These are phyloP conservation scores for Pyrochroa serraticornis DNA, from an alignment of 2,888 invertebrate genomes.

Conservation along the genomic window DNA sequence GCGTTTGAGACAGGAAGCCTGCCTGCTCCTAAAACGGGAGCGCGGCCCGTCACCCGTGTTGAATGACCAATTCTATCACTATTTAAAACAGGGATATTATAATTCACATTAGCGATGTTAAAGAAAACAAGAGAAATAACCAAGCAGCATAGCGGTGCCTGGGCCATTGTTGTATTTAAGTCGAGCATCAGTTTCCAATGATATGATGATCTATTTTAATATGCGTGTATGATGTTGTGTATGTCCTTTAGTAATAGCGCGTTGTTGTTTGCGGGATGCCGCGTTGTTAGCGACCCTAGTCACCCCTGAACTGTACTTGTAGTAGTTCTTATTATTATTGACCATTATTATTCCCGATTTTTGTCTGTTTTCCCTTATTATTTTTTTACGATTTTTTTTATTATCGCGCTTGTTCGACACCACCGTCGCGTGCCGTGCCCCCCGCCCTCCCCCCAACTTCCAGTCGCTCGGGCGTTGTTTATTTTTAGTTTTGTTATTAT, in stretches of 20 bases:
- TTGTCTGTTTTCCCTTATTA: slow-evolving; percentile 26
- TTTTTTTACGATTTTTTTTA: slow-evolving; percentile 18
- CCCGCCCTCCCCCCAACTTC: slow-evolving; percentile 44
- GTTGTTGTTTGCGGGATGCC: slow-evolving; percentile 59
- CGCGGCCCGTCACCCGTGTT: slow-evolving; percentile 40
- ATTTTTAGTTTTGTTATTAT: slow-evolving; percentile 49
- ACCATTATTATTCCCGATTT: slow-evolving; percentile 37
- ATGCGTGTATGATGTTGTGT: slow-evolving; percentile 59
- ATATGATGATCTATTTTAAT: slow-evolving; percentile 57
- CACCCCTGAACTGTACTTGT: slow-evolving; percentile 54
- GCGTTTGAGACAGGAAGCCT: slow-evolving; percentile 38
- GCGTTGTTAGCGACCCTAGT: slow-evolving; percentile 61
- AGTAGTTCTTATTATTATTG: slow-evolving; percentile 42
- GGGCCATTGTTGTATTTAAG: slow-evolving; percentile 57
- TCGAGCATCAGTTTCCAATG: slow-evolving; percentile 54
- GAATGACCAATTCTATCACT: slow-evolving; percentile 54
- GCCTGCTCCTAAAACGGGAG: slow-evolving; percentile 23
- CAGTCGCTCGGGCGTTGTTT: slow-evolving; percentile 47
- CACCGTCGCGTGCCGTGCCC: slow-evolving; percentile 53
- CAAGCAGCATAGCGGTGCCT: slow-evolving; percentile 53
- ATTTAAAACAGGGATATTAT: slow-evolving; percentile 41
- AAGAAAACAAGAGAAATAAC: slow-evolving; percentile 29
- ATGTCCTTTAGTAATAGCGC: slow-evolving; percentile 56
- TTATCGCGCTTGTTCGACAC: slow-evolving; percentile 46
- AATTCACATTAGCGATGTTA: slow-evolving; percentile 53